Evolutionary conservation across 2,797 vertebrate genomes (phyloP).

Genomic region (Hirundo rustica): DNA sequence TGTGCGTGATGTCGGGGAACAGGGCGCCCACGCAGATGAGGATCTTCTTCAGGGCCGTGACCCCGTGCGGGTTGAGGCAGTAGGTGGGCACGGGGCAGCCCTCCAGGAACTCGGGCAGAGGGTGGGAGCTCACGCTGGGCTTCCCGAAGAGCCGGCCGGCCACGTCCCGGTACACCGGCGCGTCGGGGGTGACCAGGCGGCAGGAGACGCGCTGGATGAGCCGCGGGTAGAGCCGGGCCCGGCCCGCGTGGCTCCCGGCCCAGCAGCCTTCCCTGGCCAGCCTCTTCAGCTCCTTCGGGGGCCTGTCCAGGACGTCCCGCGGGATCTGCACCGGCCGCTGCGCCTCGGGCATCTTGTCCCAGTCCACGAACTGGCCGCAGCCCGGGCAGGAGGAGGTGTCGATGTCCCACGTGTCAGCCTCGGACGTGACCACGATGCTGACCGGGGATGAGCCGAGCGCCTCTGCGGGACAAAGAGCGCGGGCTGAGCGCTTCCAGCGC

Average conservation of each 20-base stretch:
- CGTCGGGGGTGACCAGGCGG: slow-evolving; percentile 73
- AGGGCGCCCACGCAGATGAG: slow-evolving; percentile 79
- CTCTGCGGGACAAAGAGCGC: slow-evolving; percentile 45
- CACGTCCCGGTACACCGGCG: slow-evolving; percentile 74
- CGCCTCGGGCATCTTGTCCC: slow-evolving; percentile 77
- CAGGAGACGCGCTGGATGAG: slow-evolving; percentile 81
- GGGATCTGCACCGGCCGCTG: slow-evolving; percentile 69
- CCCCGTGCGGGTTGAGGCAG: slow-evolving; percentile 82
- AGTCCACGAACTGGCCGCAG: slow-evolving; percentile 85
- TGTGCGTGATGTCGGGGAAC: slow-evolving; percentile 85
- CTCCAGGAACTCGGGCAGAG: slow-evolving; percentile 84
- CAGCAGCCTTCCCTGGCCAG: slow-evolving; percentile 84
- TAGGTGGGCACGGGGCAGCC: slow-evolving; percentile 83
- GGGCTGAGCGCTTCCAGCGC: background rate
- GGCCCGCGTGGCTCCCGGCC: slow-evolving; percentile 76
- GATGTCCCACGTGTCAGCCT: slow-evolving; percentile 81
- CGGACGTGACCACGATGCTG: slow-evolving; percentile 78
- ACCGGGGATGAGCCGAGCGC: slow-evolving; percentile 27
- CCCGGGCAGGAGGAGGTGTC: slow-evolving; percentile 73
- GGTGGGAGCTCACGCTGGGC: slow-evolving; percentile 74
- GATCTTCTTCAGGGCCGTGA: slow-evolving; percentile 83
- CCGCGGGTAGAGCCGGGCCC: slow-evolving; percentile 84
- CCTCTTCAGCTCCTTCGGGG: slow-evolving; percentile 77
- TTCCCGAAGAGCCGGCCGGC: slow-evolving; percentile 79
- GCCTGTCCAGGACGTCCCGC: slow-evolving; percentile 69